phyloP scores from a whole-genome alignment of 2,113 vertebrate genomes.

The Zapornia atra region DNA sequence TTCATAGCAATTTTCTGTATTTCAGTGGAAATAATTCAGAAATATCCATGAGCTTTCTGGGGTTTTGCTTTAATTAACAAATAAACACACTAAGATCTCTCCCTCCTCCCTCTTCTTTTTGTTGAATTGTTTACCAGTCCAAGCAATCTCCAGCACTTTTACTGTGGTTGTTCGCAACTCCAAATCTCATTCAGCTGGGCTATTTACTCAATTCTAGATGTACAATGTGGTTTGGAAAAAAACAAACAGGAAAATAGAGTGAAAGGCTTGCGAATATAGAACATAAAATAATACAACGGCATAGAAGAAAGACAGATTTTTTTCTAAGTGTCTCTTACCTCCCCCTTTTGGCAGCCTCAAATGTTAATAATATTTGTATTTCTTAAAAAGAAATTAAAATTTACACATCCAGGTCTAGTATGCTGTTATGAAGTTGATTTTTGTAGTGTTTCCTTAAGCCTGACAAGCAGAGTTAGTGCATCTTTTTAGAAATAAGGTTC shows the following conservation, averaged over 20 bases:
- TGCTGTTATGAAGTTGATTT: not conserved
- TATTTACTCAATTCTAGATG: not conserved
- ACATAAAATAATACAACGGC: not conserved
- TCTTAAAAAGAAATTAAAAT: not conserved
- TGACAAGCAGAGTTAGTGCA: not conserved
- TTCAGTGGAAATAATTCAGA: not conserved
- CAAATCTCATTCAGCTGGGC: not conserved
- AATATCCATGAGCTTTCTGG: not conserved
- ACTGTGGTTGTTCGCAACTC: not conserved
- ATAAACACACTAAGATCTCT: not conserved
- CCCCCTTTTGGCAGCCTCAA: not conserved
- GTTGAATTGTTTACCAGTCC: not conserved
- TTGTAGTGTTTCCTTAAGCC: not conserved
- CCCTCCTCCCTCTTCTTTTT: not conserved
- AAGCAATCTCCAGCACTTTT: not conserved
- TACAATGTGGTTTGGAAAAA: fast-evolving
- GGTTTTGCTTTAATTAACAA: not conserved
- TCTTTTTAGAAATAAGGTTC: not conserved
- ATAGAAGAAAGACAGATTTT: not conserved
- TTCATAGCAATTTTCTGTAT: not conserved
- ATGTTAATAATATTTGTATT: not conserved
- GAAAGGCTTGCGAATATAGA: not conserved
- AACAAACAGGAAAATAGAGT: not conserved
- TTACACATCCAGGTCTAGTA: not conserved
- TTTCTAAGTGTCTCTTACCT: not conserved